Percentiles rank a stretch among this genome's conserved stretches.
Conservation (phyloP, 2,888 invertebrate genomes). For the Nasonia oneida region DNA sequence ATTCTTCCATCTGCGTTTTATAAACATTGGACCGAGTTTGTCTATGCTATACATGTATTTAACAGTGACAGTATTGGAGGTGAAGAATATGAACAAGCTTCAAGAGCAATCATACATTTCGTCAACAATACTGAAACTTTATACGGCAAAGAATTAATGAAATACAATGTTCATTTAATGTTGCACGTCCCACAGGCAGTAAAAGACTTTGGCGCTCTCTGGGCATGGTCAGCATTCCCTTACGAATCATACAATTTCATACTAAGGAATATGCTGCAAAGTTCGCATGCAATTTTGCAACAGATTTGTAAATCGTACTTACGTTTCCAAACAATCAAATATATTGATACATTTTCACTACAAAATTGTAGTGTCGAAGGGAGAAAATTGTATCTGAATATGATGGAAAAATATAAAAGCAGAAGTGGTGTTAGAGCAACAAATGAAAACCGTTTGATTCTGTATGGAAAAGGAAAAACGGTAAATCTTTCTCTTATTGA, state of each 20-base stretch:
- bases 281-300: conserved; percentile 28
- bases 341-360: background rate
- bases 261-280: conserved; percentile 42
- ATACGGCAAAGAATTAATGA: conserved; percentile 3
- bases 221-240: too few species aligned
- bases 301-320: conserved; percentile 45
- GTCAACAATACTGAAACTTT: conserved; percentile 28
- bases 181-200: conserved; percentile 19
- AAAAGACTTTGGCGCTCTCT: too few species aligned
- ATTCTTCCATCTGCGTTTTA: conserved; percentile 41
- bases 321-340: background rate
- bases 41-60: conserved; percentile 45
- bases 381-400: conserved; percentile 32
- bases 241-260: conserved; percentile 4
- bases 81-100: too few species aligned
- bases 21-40: conserved; percentile 58
- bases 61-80: conserved; percentile 27
- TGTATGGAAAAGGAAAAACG: background rate
- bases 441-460: conserved; percentile 30
- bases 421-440: background rate
- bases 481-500: too few species aligned
- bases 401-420: conserved; percentile 25
- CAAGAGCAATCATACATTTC: conserved; percentile 32
- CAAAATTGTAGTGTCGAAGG: conserved; percentile 13
- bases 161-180: background rate